Percentiles rank a stretch among this genome's conserved stretches.
phyloP scores from a whole-genome alignment of 2,113 vertebrate genomes.

The Tapirus terrestris region DNA sequence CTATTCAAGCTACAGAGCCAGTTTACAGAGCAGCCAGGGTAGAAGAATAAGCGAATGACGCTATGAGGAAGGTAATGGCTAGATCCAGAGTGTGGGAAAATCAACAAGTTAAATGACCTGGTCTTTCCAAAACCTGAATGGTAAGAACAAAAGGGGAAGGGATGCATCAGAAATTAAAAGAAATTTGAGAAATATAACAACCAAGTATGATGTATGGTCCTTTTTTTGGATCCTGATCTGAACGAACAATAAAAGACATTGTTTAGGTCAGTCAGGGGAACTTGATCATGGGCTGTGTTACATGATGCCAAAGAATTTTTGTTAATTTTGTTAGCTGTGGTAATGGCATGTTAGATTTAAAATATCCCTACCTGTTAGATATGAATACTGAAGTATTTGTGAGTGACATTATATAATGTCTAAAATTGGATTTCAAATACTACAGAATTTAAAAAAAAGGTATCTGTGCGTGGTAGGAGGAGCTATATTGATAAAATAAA shows the following conservation, averaged over 20 bases:
- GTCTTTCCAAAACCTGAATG: not conserved
- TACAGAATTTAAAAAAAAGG: not conserved
- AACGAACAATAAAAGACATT: not conserved
- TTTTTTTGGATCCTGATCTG: not conserved
- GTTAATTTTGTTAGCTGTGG: not conserved
- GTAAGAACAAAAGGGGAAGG: not conserved
- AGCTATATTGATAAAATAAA: not conserved
- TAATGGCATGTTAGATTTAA: not conserved
- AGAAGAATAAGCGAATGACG: not conserved
- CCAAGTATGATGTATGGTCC: not conserved
- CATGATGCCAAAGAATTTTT: not conserved
- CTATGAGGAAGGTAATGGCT: not conserved
- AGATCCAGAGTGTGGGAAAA: not conserved
- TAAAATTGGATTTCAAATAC: constrained; percentile 33
- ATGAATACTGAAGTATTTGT: not conserved
- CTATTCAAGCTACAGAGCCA: not conserved
- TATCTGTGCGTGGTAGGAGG: not conserved
- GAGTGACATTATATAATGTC: not conserved
- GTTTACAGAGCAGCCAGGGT: not conserved
- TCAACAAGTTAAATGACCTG: not conserved
- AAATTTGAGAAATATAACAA: not conserved
- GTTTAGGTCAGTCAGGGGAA: not conserved
- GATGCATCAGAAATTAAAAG: not conserved
- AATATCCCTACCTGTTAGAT: not conserved
- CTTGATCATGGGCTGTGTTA: not conserved